Base-by-base conservation (phyloP, 23 tunicate species). In the Halocynthia aurantium region DNA sequence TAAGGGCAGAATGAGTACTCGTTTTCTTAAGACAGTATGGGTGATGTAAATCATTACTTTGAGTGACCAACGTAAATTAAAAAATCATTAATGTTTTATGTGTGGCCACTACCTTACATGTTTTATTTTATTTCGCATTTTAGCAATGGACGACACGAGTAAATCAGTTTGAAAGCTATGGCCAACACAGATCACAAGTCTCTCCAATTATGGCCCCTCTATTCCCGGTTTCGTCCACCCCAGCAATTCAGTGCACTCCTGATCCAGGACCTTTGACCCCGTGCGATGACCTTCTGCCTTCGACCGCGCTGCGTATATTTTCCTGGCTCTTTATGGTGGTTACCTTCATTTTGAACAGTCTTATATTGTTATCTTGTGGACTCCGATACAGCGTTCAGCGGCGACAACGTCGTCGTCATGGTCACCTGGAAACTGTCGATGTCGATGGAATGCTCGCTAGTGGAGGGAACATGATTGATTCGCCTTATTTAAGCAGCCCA, bases 191-290 rank as follows among this genome's bases (percentile, higher is more conserved):
- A 31, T 31, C 44, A 31, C 44, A 31, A 31, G 4, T 31, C 44
- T 31, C 44, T 31, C 44, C 44, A 31, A 31, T 31, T 4, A 31
- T 31, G 44, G 44, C 44, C 44, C 44, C 44, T 31, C 44, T 31
- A 1, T 31, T 31, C 44, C 44, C 44, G 4, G 44, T 31, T 18
- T 64, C 78, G 19, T 51, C 22, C 31, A 74, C 68, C 8, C 57
- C 76, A 15, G 62, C 78, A 66, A 58, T 82, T 8, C 55, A 22
- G 52, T 90, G 97, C 76, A 57, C 53, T 53, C 97, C 97, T 51
- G 77, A 84, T 22, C 81, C 86, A 7, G 83, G 81, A 8, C 84
- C 90, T 13, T 71, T 90, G 52, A 90, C 86, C 15, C 97, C 97
- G 6, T 90, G 97, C 61, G 77, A 50, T 7, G 75, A 81, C 62